A percentile compares a stretch with the other conserved stretches of the same genome.
These are phyloP conservation scores for Bubo bubo DNA, from an alignment of 2,113 vertebrate genomes.

Conservation along the genomic window DNA sequence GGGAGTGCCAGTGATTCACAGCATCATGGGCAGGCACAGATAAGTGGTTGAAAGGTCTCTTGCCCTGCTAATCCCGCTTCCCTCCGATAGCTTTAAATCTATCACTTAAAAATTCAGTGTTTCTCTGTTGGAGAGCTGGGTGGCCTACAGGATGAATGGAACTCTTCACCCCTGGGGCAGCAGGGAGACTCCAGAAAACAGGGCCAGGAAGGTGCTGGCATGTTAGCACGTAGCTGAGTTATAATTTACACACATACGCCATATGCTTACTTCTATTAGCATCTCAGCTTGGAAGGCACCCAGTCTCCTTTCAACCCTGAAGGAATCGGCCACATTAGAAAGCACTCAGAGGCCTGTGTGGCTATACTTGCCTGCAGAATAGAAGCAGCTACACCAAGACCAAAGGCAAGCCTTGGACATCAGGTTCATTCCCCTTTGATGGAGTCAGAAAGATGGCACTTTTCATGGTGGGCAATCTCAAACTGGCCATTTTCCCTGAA, in stretches of 20 bases:
- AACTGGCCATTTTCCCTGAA: not conserved
- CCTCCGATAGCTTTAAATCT: conserved; percentile 70
- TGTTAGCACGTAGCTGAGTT: conserved; percentile 50
- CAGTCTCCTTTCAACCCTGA: conserved; percentile 36
- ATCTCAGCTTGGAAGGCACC: not conserved
- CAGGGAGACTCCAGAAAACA: conserved; percentile 18
- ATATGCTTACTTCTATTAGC: conserved; percentile 41
- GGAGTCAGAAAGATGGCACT: not conserved
- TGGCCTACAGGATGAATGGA: conserved; percentile 69
- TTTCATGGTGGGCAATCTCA: not conserved
- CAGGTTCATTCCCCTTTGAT: not conserved
- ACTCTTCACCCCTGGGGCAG: conserved; percentile 55
- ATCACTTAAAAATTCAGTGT: conserved; percentile 70
- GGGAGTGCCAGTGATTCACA: conserved; percentile 15
- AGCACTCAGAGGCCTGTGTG: not conserved
- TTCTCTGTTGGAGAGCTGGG: conserved; percentile 60
- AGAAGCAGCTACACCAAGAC: not conserved
- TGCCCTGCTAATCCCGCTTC: conserved; percentile 58
- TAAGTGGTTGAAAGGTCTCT: conserved; percentile 65
- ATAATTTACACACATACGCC: conserved; percentile 17
- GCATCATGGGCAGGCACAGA: conserved; percentile 6
- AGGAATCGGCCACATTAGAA: conserved; percentile 11
- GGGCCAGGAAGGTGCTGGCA: conserved; percentile 49
- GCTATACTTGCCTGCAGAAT: not conserved
- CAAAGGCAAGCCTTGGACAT: not conserved